Conservation (phyloP, 1,140 invertebrate species). For the Tetraneura akinire region DNA sequence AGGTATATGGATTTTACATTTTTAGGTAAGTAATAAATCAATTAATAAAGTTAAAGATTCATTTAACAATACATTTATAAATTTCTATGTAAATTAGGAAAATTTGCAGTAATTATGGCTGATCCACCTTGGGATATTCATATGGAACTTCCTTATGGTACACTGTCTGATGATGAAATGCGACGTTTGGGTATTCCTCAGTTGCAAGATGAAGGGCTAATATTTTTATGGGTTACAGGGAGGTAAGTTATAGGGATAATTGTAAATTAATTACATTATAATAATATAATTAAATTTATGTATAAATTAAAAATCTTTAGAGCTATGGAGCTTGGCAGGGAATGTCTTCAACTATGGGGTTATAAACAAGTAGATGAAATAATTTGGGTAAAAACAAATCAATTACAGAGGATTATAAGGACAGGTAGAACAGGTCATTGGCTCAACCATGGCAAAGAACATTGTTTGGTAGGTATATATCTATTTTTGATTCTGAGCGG, state of each 20-base stretch:
- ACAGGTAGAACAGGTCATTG: conserved; percentile 96
- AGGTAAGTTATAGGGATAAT: conserved; percentile 60
- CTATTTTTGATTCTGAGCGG: no score
- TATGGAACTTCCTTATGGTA: conserved; percentile 98
- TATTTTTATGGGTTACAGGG: conserved; percentile 98
- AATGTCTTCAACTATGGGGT: conserved; percentile 90
- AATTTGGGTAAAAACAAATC: conserved; percentile 99
- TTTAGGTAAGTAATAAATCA: conserved; percentile 65
- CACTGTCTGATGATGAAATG: conserved; percentile 99
- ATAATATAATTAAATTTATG: background rate
- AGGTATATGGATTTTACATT: conserved; percentile 94
- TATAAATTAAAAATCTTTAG: conserved; percentile 61
- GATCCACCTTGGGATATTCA: conserved; percentile 99
- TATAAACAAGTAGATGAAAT: conserved; percentile 96
- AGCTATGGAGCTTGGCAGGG: conserved; percentile 94
- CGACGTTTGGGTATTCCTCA: conserved; percentile 86
- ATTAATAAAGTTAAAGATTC: background rate
- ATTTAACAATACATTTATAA: background rate
- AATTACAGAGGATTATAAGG: conserved; percentile 93
- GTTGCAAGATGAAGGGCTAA: conserved; percentile 92
- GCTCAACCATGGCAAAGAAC: conserved; percentile 98
- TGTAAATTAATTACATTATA: background rate
- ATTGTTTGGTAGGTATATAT: conserved; percentile 83
- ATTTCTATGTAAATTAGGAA: conserved; percentile 62
- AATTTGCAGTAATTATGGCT: conserved; percentile 92